phyloP scores from a whole-genome alignment of 2,888 invertebrate species.

The Ephialtes manifestator region DNA sequence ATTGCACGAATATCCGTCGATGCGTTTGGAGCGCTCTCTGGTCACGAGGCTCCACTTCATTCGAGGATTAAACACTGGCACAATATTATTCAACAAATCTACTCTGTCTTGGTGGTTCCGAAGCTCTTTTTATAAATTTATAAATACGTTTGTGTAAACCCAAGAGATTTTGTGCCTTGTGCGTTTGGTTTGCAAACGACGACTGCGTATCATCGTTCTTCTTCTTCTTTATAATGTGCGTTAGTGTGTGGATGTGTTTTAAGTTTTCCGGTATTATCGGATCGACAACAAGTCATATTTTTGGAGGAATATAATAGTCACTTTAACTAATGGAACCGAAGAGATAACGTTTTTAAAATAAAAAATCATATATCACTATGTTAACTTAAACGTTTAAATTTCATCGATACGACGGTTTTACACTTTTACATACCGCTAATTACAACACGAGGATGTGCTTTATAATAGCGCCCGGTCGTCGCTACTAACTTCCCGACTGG shows the following conservation, averaged over 20 bases:
- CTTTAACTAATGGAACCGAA: neutral
- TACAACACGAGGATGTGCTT: slow-evolving; percentile 79
- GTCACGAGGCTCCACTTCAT: neutral
- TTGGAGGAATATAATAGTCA: neutral
- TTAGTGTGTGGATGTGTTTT: slow-evolving; percentile 48
- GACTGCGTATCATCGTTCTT: neutral
- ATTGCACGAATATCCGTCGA: neutral
- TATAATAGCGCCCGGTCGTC: slow-evolving; percentile 80
- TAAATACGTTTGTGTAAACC: neutral
- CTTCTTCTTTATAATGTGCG: slow-evolving; percentile 42
- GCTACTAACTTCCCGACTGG: slow-evolving; percentile 81
- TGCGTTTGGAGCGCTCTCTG: slow-evolving; percentile 8
- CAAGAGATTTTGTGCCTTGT: neutral
- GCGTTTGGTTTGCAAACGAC: neutral
- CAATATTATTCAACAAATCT: slow-evolving; percentile 25
- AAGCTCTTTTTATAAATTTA: neutral
- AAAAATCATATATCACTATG: neutral
- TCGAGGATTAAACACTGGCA: slow-evolving; percentile 43
- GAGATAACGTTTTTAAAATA: neutral
- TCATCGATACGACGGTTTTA: slow-evolving; percentile 51
- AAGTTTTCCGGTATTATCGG: slow-evolving; percentile 25
- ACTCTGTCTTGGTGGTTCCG: neutral
- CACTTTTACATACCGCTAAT: slow-evolving; percentile 75
- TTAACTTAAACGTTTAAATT: slow-evolving; percentile 35
- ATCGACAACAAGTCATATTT: slow-evolving; percentile 8